Base-by-base conservation (phyloP, 2,888 invertebrate species). In the Ectemnius cavifrons region DNA sequence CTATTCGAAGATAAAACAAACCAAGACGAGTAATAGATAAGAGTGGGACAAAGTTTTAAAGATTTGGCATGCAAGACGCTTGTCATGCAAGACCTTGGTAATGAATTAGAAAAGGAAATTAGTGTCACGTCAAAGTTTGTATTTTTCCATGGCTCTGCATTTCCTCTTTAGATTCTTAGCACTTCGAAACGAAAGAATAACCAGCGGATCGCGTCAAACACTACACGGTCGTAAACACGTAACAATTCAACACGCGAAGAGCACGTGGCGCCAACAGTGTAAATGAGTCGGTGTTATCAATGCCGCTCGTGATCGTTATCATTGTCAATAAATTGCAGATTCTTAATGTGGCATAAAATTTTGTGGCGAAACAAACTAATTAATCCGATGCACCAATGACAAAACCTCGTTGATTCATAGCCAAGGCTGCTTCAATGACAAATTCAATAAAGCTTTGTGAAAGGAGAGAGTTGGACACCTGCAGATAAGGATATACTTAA, bases 71-170 rank as follows among this genome's bases (percentile, higher is more conserved):
- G 37, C 37, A 11, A 2, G 8, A 4, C 37, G 37, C 37, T 6
- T 1, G 37, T 37, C 8, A 37, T 37, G 6, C 6, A 20, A 64
- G 28, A 60, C 16, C 56, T 16, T 14, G 20, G 52, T 18, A 14
- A 46, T 20, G 57, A 57, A 69, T 71, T 77, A 66, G 20, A n/a
- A 58, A 61, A 46, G 46, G 8, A 45, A 68, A 75, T 67, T 67
- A 68, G 68, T 71, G 64, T 37, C 68, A 23, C 67, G 63, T 62
- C 67, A 66, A 67, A 49, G 23, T 46, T 76, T 18, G 76, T 71
- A 45, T 69, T 77, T 76, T 77, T 72, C 77, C 77, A 76, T 65
- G 63, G 28, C 66, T 52, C 63, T 60, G 45, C 23, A 49, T 65
- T 27, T 63, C 49, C 23, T 14, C 28, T 8, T n/a, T 6, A 45